These are phyloP conservation scores for Ophraella communa DNA, from an alignment of 2,888 invertebrate genomes.

Conservation along the genomic window DNA sequence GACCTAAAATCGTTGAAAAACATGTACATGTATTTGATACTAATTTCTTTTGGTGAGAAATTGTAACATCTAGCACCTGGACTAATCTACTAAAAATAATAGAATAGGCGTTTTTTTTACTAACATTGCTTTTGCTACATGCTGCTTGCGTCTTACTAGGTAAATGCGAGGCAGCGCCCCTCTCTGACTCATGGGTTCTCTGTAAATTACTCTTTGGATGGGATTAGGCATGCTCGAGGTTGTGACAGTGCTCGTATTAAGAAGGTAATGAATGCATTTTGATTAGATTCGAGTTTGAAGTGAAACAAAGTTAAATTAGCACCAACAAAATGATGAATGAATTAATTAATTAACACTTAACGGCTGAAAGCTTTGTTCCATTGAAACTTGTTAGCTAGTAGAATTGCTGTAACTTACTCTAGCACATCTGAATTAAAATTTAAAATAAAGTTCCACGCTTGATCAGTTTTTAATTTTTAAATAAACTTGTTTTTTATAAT, in stretches of 20 bases:
- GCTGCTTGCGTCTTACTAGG: constrained; percentile 57
- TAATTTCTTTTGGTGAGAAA: too few relatives aligned
- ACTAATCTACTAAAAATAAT: constrained; percentile 27
- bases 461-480: too few relatives aligned
- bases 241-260: constrained; percentile 57
- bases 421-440: background rate
- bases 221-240: constrained; percentile 61
- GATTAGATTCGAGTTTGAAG: constrained; percentile 23
- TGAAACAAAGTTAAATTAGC: constrained; percentile 16
- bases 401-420: background rate
- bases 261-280: constrained; percentile 57
- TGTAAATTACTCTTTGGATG: constrained; percentile 62
- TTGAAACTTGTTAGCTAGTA: background rate
- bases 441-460: background rate
- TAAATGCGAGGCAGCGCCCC: constrained; percentile 60
- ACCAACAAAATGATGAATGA: constrained; percentile 22
- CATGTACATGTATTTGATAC: too few relatives aligned
- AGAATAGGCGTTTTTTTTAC: constrained; percentile 41
- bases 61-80: too few relatives aligned
- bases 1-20: too few relatives aligned
- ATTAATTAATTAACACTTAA: background rate
- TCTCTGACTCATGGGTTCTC: constrained; percentile 60
- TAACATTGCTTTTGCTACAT: constrained; percentile 55
- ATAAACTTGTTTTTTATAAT: too few relatives aligned
- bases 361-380: background rate